Percentiles rank a stretch among this genome's conserved stretches.
Conservation (phyloP, 1,140 invertebrate genomes). For the Temnothorax curvispinosus region DNA sequence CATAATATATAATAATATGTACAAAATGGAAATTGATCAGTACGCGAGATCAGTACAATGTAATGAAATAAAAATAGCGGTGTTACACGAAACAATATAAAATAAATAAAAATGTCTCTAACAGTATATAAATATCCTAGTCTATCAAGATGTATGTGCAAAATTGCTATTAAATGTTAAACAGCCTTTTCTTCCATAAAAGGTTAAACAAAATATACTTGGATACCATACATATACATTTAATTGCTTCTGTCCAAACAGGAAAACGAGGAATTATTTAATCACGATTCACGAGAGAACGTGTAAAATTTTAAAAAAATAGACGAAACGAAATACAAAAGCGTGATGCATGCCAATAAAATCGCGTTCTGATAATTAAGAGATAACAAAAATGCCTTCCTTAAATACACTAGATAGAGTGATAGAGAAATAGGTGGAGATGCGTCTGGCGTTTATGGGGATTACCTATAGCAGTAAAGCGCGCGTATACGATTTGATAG, state of each 20-base stretch:
- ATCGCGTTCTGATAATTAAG: not conserved
- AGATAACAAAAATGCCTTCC: constrained; percentile 34
- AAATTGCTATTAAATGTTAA: not conserved
- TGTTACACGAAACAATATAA: not conserved
- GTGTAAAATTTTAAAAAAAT: not conserved
- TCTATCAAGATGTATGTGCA: not conserved
- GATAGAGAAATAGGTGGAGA: constrained; percentile 65
- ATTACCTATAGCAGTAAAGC: constrained; percentile 82
- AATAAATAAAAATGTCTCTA: not conserved
- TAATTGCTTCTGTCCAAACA: not conserved
- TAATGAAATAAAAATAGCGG: not conserved
- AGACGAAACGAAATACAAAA: not conserved
- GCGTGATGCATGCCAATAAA: not conserved
- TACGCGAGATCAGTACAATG: not conserved
- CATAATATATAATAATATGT: not conserved
- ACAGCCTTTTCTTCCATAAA: not conserved
- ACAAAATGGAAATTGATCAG: not conserved
- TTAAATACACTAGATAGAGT: constrained; percentile 20
- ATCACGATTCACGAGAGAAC: not conserved
- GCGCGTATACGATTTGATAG: constrained; percentile 84
- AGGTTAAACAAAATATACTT: not conserved
- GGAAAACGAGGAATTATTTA: not conserved
- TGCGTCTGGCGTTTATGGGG: constrained; percentile 79
- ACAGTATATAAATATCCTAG: not conserved
- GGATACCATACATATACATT: not conserved